Conservation (phyloP, 2,797 vertebrate species). For the Nyctibius grandis region DNA sequence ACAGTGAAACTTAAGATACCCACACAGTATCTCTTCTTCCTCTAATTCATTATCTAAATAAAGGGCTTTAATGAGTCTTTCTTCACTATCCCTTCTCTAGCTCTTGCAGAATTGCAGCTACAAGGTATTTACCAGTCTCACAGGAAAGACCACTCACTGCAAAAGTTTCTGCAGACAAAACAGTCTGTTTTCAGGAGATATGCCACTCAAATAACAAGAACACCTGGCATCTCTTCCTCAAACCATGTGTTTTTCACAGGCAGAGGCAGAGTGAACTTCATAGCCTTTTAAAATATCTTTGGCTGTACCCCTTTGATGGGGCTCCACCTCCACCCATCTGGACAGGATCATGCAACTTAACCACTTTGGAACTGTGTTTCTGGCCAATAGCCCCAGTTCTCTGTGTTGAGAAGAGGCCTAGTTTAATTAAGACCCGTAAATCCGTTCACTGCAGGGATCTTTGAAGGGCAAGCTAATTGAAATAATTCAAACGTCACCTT, state of each 20-base stretch:
- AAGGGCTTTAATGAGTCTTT: neutral
- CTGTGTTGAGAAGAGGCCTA: neutral
- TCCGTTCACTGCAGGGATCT: neutral
- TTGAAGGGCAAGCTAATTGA: neutral
- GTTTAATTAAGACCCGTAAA: neutral
- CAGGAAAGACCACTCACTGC: neutral
- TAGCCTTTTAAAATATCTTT: neutral
- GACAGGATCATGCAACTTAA: neutral
- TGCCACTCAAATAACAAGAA: fast-evolving
- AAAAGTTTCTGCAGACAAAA: neutral
- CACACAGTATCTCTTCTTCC: neutral
- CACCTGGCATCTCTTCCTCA: neutral
- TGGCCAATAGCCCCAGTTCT: neutral
- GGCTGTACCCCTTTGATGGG: neutral
- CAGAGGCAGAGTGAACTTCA: neutral
- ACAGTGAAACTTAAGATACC: neutral
- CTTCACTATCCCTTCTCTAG: neutral
- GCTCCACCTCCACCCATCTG: neutral
- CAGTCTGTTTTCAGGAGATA: neutral
- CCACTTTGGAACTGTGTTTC: neutral
- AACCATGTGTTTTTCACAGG: neutral
- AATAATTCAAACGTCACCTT: neutral
- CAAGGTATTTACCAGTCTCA: neutral
- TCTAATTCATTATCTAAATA: neutral
- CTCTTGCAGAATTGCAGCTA: neutral